These are phyloP conservation scores for Aleiodes testaceus DNA, from an alignment of 2,888 invertebrate genomes.

Conservation along the genomic window DNA sequence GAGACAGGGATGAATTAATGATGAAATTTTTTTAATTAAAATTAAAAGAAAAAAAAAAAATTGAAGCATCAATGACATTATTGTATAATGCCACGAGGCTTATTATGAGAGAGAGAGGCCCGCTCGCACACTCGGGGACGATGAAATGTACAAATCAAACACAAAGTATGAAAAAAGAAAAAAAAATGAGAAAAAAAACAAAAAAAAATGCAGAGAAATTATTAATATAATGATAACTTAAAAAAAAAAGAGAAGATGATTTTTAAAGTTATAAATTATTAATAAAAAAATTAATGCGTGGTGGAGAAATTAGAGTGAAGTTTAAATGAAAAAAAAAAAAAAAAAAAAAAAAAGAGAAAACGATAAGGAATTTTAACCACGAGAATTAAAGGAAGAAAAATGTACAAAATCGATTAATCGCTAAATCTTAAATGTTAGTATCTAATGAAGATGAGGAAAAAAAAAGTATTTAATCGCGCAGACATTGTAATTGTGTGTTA, in stretches of 20 bases:
- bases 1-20: constrained; percentile 43
- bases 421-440: constrained; percentile 70
- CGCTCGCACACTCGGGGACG: constrained; percentile 67
- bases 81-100: constrained; percentile 32
- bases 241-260: constrained; percentile 55
- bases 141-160: constrained; percentile 69
- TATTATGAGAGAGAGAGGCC: constrained; percentile 24
- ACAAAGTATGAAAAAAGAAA: constrained; percentile 57
- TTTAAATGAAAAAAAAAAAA: constrained; percentile 46
- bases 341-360: constrained; percentile 48
- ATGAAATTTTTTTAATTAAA: constrained; percentile 22
- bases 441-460: constrained; percentile 57
- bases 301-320: constrained; percentile 29
- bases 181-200: constrained; percentile 49
- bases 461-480: constrained; percentile 63
- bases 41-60: constrained; percentile 19
- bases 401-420: constrained; percentile 71
- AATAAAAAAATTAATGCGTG: constrained; percentile 50
- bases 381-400: constrained; percentile 55
- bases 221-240: constrained; percentile 70
- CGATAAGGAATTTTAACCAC: constrained; percentile 57
- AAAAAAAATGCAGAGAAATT: constrained; percentile 65
- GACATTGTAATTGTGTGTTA: constrained; percentile 47
- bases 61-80: constrained; percentile 16
- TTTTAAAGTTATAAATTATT: constrained; percentile 72